Evolutionary conservation across 2,888 invertebrate species (phyloP).

Genomic region (Acleris cristana): DNA sequence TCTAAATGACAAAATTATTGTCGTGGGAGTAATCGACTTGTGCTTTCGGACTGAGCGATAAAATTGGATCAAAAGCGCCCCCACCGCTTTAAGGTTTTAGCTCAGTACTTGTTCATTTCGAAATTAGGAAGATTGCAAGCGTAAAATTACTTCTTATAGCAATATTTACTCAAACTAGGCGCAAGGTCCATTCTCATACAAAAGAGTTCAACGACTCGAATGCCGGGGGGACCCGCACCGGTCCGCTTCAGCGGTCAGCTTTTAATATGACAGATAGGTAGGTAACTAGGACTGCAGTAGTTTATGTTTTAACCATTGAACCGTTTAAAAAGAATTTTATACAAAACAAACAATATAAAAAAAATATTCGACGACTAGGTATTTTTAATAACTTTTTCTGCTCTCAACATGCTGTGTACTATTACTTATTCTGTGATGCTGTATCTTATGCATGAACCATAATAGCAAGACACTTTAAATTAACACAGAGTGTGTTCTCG

Average conservation of each 20-base stretch:
- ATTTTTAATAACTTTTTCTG: background rate
- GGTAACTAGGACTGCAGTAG: too few species aligned
- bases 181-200: slow-evolving; percentile 48
- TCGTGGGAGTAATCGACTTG: slow-evolving; percentile 44
- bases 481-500: too few species aligned
- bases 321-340: too few species aligned
- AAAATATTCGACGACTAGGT: too few species aligned
- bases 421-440: too few species aligned
- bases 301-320: too few species aligned
- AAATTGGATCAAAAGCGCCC: slow-evolving; percentile 26
- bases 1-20: slow-evolving; percentile 47
- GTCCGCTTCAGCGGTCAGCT: slow-evolving; percentile 25
- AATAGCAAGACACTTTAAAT: too few species aligned
- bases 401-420: too few species aligned
- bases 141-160: background rate
- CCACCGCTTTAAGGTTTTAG: background rate
- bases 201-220: slow-evolving; percentile 73
- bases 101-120: slow-evolving; percentile 15
- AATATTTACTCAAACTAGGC: background rate
- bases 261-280: too few species aligned
- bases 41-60: slow-evolving; percentile 18
- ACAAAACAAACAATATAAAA: too few species aligned
- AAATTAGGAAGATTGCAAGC: background rate
- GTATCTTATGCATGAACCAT: too few species aligned
- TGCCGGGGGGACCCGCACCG: slow-evolving; percentile 36